These are phyloP conservation scores for Carcharodon carcharias DNA, from an alignment of 2,797 vertebrate genomes.

Conservation along the genomic window DNA sequence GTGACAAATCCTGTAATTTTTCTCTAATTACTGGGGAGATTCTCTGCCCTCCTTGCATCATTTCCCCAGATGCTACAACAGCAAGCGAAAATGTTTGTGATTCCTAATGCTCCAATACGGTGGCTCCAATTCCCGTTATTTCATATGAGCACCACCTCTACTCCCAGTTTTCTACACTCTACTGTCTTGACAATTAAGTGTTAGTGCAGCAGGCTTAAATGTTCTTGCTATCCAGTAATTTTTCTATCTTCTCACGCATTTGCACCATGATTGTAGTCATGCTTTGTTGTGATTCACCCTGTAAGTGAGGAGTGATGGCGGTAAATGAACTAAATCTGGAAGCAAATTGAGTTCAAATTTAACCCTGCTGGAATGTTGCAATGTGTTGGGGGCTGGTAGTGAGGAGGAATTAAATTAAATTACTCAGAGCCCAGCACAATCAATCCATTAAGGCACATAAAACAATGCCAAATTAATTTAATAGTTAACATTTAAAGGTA, in stretches of 20 bases:
- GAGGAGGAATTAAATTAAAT: background rate
- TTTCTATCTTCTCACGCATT: background rate
- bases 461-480: slow-evolving; percentile 21
- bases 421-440: background rate
- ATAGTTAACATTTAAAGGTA: slow-evolving; percentile 10
- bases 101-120: background rate
- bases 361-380: background rate
- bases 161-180: background rate
- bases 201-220: too few relatives aligned
- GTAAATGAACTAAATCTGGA: background rate
- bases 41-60: background rate
- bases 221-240: background rate
- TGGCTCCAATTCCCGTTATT: background rate
- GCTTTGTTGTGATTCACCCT: background rate
- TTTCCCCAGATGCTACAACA: background rate
- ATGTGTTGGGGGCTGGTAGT: too few relatives aligned
- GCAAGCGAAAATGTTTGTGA: background rate
- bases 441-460: background rate
- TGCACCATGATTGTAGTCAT: background rate
- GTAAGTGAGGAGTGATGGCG: background rate
- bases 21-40: background rate
- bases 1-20: background rate
- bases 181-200: background rate
- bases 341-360: background rate
- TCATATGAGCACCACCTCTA: background rate